Evolutionary conservation across 1,140 invertebrate genomes (phyloP).

Genomic region (Pseudomyrmex cubaensis): DNA sequence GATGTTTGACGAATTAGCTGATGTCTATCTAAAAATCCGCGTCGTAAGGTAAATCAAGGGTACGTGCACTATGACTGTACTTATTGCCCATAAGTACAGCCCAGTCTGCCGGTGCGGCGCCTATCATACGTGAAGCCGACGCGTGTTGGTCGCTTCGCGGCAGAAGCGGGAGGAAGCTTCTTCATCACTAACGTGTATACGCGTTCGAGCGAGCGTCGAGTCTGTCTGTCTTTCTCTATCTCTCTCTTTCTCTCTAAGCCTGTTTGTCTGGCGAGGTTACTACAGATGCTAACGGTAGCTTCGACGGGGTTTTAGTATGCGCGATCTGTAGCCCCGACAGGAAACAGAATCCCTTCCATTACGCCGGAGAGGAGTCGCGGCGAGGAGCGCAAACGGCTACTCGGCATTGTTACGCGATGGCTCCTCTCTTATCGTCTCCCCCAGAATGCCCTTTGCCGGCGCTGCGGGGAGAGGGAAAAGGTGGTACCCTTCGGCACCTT

Average conservation of each 20-base stretch:
- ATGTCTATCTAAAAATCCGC: slow-evolving; percentile 6
- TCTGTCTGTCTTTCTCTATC: too few species aligned
- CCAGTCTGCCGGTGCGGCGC: slow-evolving; percentile 16
- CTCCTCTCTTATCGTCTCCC: slow-evolving; percentile 61
- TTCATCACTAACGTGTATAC: slow-evolving; percentile 14
- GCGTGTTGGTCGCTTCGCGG: slow-evolving; percentile 1
- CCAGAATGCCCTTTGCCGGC: slow-evolving; percentile 51
- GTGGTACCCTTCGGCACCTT: slow-evolving; percentile 71
- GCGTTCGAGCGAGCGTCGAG: slow-evolving; percentile 10
- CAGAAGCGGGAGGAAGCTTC: neutral
- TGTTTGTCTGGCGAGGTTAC: slow-evolving; percentile 57
- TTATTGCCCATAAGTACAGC: slow-evolving; percentile 39
- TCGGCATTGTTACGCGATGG: slow-evolving; percentile 75
- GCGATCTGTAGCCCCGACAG: slow-evolving; percentile 77
- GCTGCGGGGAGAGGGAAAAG: slow-evolving; percentile 30
- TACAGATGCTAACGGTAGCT: slow-evolving; percentile 77
- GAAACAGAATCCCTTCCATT: slow-evolving; percentile 78
- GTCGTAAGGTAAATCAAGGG: slow-evolving; percentile 33
- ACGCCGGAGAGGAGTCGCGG: slow-evolving; percentile 43
- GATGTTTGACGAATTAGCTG: slow-evolving; percentile 20
- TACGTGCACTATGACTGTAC: neutral
- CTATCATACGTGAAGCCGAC: slow-evolving; percentile 32
- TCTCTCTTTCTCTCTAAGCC: slow-evolving; percentile 33
- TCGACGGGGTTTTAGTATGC: slow-evolving; percentile 75
- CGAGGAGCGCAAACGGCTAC: slow-evolving; percentile 52